These are phyloP conservation scores for Noctua pronuba DNA, from an alignment of 2,888 invertebrate species.

Conservation along the genomic window DNA sequence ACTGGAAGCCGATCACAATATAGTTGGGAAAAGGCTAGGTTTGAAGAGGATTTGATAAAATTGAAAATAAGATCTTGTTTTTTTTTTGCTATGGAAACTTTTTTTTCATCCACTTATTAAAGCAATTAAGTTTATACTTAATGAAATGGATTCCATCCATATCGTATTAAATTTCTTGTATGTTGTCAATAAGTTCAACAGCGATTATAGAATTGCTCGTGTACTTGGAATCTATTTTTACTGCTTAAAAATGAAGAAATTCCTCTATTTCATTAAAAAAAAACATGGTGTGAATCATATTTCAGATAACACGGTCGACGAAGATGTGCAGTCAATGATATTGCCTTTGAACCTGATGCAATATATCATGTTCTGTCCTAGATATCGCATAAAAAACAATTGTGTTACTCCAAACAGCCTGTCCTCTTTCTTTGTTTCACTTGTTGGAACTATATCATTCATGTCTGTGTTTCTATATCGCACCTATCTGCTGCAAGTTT, in stretches of 20 bases:
- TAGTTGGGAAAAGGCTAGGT: too few species aligned
- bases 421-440: not conserved
- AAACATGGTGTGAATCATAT: not conserved
- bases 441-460: conserved; percentile 13
- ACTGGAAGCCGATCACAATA: too few species aligned
- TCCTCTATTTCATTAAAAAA: not conserved
- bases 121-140: not conserved
- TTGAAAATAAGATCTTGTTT: too few species aligned
- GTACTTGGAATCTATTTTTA: not conserved
- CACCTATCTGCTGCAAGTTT: not conserved
- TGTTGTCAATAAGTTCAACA: not conserved
- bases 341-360: conserved; percentile 35
- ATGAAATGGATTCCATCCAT: not conserved
- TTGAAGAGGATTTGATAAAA: too few species aligned
- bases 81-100: too few species aligned
- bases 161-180: too few species aligned
- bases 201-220: not conserved
- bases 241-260: not conserved
- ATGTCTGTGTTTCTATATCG: conserved; percentile 16
- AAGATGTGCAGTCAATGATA: conserved; percentile 30
- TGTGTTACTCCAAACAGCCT: not conserved
- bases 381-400: conserved; percentile 24
- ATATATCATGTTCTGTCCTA: conserved; percentile 23
- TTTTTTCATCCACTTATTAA: not conserved
- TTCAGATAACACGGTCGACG: not conserved